These are phyloP conservation scores for Neria commutata DNA, from an alignment of 2,888 invertebrate genomes.

Conservation along the genomic window DNA sequence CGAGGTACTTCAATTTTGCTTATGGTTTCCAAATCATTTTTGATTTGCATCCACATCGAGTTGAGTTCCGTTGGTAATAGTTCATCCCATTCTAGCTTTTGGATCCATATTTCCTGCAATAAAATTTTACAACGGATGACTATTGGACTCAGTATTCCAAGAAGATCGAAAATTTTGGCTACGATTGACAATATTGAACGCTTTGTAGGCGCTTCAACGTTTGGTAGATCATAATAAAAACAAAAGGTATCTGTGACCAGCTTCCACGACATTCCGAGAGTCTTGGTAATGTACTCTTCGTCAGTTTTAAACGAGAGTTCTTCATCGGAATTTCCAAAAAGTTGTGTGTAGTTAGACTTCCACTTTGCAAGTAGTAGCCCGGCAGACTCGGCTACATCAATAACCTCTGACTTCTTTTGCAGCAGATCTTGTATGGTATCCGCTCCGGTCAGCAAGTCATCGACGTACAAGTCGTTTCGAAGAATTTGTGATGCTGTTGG, in stretches of 20 bases:
- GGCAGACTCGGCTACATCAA: background rate
- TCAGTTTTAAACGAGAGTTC: background rate
- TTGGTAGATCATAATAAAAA: conserved; percentile 9
- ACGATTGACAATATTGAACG: conserved; percentile 8
- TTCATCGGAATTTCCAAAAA: background rate
- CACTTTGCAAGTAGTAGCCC: conserved; percentile 11
- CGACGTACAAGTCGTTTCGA: conserved; percentile 8
- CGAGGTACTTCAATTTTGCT: conserved; percentile 10
- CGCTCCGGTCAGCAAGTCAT: conserved; percentile 12
- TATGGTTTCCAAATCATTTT: conserved; percentile 3
- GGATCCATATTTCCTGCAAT: conserved; percentile 27
- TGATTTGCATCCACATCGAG: conserved; percentile 3
- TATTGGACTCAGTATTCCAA: conserved; percentile 27
- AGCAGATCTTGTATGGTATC: background rate
- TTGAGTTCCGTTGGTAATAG: conserved; percentile 1
- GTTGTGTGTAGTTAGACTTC: conserved; percentile 7
- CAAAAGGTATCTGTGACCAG: background rate
- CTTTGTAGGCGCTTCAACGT: conserved; percentile 9
- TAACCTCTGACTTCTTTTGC: background rate
- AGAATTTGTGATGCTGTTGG: background rate
- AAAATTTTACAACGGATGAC: conserved; percentile 27
- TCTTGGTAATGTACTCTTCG: conserved; percentile 2
- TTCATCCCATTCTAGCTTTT: conserved; percentile 14
- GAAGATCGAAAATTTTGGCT: conserved; percentile 24
- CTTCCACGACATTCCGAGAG: conserved; percentile 5